These are phyloP conservation scores for Harpagoxenus sublaevis DNA, from an alignment of 2,888 invertebrate genomes.

Conservation along the genomic window DNA sequence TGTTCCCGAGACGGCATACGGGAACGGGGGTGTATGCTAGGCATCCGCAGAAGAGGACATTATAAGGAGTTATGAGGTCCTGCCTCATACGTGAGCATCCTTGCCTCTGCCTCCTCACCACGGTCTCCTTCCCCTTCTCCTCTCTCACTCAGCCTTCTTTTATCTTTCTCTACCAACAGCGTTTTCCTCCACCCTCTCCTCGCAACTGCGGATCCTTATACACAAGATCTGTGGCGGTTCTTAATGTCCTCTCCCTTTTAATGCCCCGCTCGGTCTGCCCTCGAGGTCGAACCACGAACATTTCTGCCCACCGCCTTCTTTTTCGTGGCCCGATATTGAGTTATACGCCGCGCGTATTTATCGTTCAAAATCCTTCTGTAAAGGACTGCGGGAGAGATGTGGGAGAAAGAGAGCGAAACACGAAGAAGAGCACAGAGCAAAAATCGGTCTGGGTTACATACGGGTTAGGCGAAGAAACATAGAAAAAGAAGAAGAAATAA, in stretches of 20 bases:
- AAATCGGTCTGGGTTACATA: conserved; percentile 42
- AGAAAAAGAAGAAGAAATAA: not conserved
- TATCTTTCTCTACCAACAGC: conserved; percentile 67
- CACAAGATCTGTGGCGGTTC: conserved; percentile 85
- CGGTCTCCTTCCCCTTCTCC: conserved; percentile 68
- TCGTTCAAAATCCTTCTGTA: conserved; percentile 79
- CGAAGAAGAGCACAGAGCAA: conserved; percentile 20
- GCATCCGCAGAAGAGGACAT: conserved; percentile 86
- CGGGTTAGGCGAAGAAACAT: conserved; percentile 30
- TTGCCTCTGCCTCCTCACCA: conserved; percentile 76
- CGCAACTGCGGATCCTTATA: conserved; percentile 81
- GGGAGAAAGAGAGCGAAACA: conserved; percentile 46
- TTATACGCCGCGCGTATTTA: conserved; percentile 83
- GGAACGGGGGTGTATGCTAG: conserved; percentile 84
- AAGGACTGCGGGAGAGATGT: conserved; percentile 44
- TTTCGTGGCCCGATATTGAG: conserved; percentile 83
- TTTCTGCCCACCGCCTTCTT: conserved; percentile 82
- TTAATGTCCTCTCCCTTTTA: conserved; percentile 85
- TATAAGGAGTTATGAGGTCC: conserved; percentile 86
- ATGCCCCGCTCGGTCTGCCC: conserved; percentile 83
- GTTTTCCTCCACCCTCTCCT: conserved; percentile 68
- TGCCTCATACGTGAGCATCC: conserved; percentile 85
- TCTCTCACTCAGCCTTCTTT: conserved; percentile 74
- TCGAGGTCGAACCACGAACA: conserved; percentile 84
- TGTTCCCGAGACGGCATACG: conserved; percentile 81